Percentiles rank a stretch among this genome's conserved stretches.
phyloP scores from a whole-genome alignment of 2,797 vertebrate species.

The Gorsachius magnificus region DNA sequence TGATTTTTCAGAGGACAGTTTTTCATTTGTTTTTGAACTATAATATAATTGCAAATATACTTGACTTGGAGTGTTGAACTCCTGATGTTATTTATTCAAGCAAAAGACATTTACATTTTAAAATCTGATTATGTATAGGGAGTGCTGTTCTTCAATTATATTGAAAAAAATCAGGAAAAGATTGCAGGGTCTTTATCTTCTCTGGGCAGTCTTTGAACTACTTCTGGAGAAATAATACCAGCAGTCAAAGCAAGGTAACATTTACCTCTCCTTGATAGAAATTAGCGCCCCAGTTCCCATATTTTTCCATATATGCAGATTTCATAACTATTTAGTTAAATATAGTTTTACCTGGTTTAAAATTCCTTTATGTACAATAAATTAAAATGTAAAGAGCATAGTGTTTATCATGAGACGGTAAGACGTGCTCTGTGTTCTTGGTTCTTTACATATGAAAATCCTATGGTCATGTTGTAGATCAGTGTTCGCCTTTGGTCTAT shows the following conservation, averaged over 20 bases:
- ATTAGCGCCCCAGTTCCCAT: neutral
- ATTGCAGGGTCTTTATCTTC: neutral
- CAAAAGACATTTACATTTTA: neutral
- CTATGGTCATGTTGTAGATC: neutral
- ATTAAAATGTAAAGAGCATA: neutral
- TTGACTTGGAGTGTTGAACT: neutral
- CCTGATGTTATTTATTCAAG: conserved; percentile 30
- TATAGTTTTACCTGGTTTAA: neutral
- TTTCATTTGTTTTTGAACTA: conserved; percentile 4
- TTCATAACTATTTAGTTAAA: neutral
- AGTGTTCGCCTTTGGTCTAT: neutral
- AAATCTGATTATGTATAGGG: conserved; percentile 14
- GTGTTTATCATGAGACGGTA: neutral
- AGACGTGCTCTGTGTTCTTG: neutral
- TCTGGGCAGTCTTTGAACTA: neutral
- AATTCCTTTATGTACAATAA: neutral
- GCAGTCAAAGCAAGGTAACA: neutral
- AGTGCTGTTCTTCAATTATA: neutral
- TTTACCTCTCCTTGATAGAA: neutral
- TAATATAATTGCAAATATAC: conserved; percentile 7
- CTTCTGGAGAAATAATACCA: neutral
- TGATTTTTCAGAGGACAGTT: neutral
- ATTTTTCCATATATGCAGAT: neutral
- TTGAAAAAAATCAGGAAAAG: neutral
- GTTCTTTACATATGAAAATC: neutral